phyloP scores from a whole-genome alignment of 2,888 invertebrate genomes.

The Tyria jacobaeae region DNA sequence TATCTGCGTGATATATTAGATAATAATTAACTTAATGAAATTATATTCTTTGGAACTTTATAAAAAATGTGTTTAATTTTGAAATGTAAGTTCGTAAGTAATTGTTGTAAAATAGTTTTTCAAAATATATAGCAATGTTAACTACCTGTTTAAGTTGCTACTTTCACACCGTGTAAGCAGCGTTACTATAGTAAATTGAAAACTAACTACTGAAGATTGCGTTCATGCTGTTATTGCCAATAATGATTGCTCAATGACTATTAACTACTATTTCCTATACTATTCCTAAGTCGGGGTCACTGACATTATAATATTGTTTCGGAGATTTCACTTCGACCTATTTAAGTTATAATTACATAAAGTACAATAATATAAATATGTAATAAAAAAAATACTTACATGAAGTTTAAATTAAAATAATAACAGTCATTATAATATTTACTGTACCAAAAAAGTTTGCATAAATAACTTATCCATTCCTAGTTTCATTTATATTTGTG shows the following conservation, averaged over 20 bases:
- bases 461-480: no score
- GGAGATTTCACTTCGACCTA: not conserved
- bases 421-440: no score
- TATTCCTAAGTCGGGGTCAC: slow-evolving; percentile 21
- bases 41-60: no score
- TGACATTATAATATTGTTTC: slow-evolving; percentile 2
- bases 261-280: slow-evolving; percentile 27
- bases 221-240: not conserved
- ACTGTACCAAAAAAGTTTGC: no score
- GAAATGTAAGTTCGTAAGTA: no score
- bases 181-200: slow-evolving; percentile 7
- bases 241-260: slow-evolving; percentile 27
- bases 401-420: no score
- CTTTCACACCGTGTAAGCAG: slow-evolving; percentile 7
- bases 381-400: no score
- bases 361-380: no score
- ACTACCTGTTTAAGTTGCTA: not conserved
- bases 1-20: not conserved
- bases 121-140: no score
- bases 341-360: no score
- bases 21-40: not conserved
- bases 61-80: no score
- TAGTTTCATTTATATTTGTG: no score
- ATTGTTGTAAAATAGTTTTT: not conserved
- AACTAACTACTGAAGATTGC: slow-evolving; percentile 9